Evolutionary conservation across 2,888 invertebrate genomes (phyloP), one percentile per base, ranked within the genome.

Genomic region (Yponomeuta sedellus): DNA sequence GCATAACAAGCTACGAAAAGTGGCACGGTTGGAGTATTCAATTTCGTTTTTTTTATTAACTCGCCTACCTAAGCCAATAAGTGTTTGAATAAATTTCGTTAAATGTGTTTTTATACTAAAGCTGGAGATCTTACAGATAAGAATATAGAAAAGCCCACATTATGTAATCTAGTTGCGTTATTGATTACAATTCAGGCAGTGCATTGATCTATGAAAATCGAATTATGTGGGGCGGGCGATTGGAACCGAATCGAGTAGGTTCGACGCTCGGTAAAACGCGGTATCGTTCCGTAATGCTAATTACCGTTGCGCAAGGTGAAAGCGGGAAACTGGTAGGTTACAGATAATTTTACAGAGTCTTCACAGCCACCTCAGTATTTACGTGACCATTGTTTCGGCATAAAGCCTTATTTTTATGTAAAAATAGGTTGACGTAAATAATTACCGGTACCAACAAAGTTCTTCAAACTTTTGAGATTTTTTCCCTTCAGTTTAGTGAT

Each of bases 321-420:
- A 90, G 85, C 77, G 80, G 81, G 76, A 82, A 83, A 78, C 75
- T 73, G 68, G 74, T 77, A 75, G 80, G 76, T 77, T 83, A 82
- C 80, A 76, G 73, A 76, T 77, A 77, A 75, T 78, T 6, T 79
- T 76, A 77, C 75, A 73, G 71, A 74, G 70, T 75, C 80, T 81
- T 77, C 73, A 72, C 72, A 72, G 68, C 66, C 68, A 67, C 71
- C 65, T 68, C 70, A 62, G 28, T 25, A 19, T 68, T 20, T 58
- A 58, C 58, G 22, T 44, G 40, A 19, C 44, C 28, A 63, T 63
- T 63, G 63, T 63, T 63, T 63, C 22, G 59, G n/a, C 59, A 59
- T 22, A 59, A 12, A 12, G 59, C 25, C 25, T 20, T 58, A 25
- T 25, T 59, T 59, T 59, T 52, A 52, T 16, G 44, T 12, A 52